A percentile compares a stretch with the other conserved stretches of the same genome.
Evolutionary conservation across 2,888 invertebrate genomes (phyloP).

Genomic region (Clivina fossor): DNA sequence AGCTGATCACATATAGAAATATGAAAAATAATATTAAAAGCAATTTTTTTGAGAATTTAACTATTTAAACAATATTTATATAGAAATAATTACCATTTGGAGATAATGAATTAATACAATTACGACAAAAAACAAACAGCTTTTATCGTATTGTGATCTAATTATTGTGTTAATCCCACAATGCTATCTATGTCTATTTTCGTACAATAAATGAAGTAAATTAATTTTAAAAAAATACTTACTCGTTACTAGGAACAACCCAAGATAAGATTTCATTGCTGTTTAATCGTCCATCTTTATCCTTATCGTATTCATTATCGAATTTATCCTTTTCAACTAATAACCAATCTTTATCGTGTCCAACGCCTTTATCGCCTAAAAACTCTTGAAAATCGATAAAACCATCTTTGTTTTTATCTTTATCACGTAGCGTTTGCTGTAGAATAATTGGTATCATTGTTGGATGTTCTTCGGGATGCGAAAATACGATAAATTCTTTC

Average conservation of each 20-base stretch:
- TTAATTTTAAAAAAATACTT: conserved; percentile 50
- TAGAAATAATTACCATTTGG: background rate
- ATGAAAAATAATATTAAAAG: too few relatives aligned
- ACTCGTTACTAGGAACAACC: conserved; percentile 91
- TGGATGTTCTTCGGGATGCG: conserved; percentile 91
- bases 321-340: conserved; percentile 78
- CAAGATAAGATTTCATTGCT: conserved; percentile 81
- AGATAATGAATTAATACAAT: too few relatives aligned
- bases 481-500: conserved; percentile 84
- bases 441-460: conserved; percentile 80
- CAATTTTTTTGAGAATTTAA: too few relatives aligned
- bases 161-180: too few relatives aligned
- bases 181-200: too few relatives aligned
- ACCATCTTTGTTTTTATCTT: conserved; percentile 84
- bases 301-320: conserved; percentile 80
- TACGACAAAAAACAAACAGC: too few relatives aligned
- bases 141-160: too few relatives aligned
- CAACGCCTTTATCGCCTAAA: conserved; percentile 68
- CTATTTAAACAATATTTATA: too few relatives aligned
- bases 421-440: conserved; percentile 80
- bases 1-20: too few relatives aligned
- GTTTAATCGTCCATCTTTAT: conserved; percentile 80
- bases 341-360: conserved; percentile 73
- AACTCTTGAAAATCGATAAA: conserved; percentile 83
- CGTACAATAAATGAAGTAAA: too few relatives aligned